Conservation (phyloP, 2,113 vertebrate genomes). For the Propithecus coquereli region DNA sequence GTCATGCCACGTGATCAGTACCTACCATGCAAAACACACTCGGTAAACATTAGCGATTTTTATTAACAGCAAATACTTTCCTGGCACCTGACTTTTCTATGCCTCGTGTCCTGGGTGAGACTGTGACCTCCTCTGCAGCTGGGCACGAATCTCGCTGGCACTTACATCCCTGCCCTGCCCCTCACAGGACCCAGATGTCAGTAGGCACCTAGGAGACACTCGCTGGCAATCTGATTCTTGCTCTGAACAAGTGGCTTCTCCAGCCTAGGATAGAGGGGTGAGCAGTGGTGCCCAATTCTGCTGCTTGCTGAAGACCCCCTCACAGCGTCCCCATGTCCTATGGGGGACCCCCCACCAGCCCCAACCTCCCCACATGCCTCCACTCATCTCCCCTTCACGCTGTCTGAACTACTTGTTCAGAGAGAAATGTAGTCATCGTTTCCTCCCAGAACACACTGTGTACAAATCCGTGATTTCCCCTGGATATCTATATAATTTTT, state of each 20-base stretch:
- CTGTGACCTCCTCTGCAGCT: background rate
- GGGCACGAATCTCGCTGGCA: background rate
- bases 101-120: background rate
- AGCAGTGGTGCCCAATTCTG: background rate
- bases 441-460: background rate
- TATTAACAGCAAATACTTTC: background rate
- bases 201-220: background rate
- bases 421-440: background rate
- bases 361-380: too few relatives aligned
- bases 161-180: background rate
- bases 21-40: background rate
- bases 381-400: accelerated
- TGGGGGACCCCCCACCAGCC: accelerated
- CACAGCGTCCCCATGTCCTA: accelerated
- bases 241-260: background rate
- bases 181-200: background rate
- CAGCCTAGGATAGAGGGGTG: background rate
- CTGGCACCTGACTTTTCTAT: background rate
- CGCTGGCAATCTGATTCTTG: background rate
- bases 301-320: background rate
- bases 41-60: background rate
- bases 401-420: background rate
- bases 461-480: background rate
- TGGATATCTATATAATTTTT: background rate
- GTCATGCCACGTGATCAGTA: accelerated